phyloP scores from a whole-genome alignment of 2,797 vertebrate genomes.

The Micropoecilia bifurca region DNA sequence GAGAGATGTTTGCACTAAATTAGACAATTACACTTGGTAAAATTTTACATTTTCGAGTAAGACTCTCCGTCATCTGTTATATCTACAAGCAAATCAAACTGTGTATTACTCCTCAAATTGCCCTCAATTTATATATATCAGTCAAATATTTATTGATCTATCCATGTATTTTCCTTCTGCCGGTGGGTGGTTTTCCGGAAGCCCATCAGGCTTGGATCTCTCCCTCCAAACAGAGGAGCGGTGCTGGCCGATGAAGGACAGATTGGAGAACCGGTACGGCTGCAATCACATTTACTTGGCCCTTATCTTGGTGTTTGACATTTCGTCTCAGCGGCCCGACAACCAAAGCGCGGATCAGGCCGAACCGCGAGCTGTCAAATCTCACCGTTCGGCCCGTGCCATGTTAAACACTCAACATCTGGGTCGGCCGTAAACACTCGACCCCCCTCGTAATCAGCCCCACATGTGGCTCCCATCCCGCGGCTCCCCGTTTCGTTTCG shows the following conservation, averaged over 20 bases:
- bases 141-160: constrained; percentile 50
- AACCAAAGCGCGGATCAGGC: constrained; percentile 49
- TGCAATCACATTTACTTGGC: constrained; percentile 68
- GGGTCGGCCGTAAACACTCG: constrained; percentile 71
- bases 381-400: constrained; percentile 54
- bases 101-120: not conserved
- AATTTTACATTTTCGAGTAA: too few relatives aligned
- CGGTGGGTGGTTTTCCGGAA: constrained; percentile 70
- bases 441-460: constrained; percentile 61
- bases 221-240: constrained; percentile 59
- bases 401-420: constrained; percentile 78
- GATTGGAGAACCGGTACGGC: constrained; percentile 40
- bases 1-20: too few relatives aligned
- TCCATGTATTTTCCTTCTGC: constrained; percentile 36
- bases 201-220: constrained; percentile 53
- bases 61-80: constrained; percentile 8
- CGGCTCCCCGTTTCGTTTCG: constrained; percentile 34
- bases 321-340: constrained; percentile 54
- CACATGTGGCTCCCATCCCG: constrained; percentile 70
- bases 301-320: constrained; percentile 73
- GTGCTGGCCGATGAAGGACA: constrained; percentile 61
- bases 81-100: constrained; percentile 17
- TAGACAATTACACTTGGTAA: too few relatives aligned
- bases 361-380: constrained; percentile 70
- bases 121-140: constrained; percentile 18